A percentile compares a stretch with the other conserved stretches of the same genome.
Conservation (phyloP, 2,113 vertebrate species). For the Tragelaphus scriptus region DNA sequence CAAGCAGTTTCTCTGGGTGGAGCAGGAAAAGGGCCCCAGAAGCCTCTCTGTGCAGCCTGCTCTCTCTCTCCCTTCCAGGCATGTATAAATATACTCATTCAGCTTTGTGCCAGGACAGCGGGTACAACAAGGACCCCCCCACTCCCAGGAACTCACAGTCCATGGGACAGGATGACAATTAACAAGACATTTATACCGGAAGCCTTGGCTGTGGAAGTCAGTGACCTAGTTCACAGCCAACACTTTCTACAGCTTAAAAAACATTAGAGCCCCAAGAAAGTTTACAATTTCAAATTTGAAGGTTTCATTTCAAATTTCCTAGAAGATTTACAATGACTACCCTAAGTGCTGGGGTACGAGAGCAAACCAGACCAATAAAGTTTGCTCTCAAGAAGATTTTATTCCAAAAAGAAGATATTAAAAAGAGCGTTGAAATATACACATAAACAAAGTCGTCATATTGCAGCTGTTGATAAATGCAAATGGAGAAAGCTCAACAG, state of each 20-base stretch:
- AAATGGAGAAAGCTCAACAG: not conserved
- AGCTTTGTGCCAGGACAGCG: not conserved
- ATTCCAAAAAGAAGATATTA: not conserved
- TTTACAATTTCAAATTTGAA: not conserved
- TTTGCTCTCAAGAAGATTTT: not conserved
- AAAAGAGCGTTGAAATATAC: not conserved
- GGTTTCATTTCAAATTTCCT: not conserved
- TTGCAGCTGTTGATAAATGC: rapidly evolving
- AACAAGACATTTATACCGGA: not conserved
- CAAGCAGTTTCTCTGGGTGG: not conserved
- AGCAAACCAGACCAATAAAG: not conserved
- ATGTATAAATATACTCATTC: rapidly evolving
- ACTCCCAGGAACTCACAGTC: not conserved
- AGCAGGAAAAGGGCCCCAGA: no score
- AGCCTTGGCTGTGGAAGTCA: not conserved
- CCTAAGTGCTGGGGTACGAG: not conserved
- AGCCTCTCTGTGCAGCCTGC: not conserved
- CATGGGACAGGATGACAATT: rapidly evolving
- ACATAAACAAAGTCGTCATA: no score
- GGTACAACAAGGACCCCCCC: not conserved
- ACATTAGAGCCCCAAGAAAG: no score
- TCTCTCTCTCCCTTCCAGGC: not conserved
- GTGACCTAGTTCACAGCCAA: rapidly evolving
- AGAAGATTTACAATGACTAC: not conserved
- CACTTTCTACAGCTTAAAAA: not conserved